phyloP scores from a whole-genome alignment of 2,113 vertebrate genomes.

The Pogona vitticeps region DNA sequence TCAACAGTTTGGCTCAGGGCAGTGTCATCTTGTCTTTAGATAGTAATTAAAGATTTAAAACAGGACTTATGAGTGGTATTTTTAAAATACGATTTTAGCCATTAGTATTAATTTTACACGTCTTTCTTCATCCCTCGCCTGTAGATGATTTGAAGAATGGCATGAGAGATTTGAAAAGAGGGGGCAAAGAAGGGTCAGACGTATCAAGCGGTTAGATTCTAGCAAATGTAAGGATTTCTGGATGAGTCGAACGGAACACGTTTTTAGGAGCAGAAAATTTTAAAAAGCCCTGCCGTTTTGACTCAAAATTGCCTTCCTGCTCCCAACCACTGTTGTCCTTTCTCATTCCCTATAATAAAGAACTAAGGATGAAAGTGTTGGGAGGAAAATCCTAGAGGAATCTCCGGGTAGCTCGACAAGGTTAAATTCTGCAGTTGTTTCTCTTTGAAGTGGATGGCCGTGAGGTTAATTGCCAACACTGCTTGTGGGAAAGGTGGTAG shows the following conservation, averaged over 20 bases:
- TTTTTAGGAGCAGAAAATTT: slow-evolving; percentile 58
- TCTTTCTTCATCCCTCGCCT: slow-evolving; percentile 67
- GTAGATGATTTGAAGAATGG: slow-evolving; percentile 69
- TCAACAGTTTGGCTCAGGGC: not conserved
- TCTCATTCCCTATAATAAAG: not conserved
- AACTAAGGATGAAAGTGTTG: slow-evolving; percentile 85
- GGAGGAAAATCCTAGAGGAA: slow-evolving; percentile 85
- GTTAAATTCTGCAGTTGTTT: slow-evolving; percentile 89
- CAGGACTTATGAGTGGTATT: slow-evolving; percentile 15
- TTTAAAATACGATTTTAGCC: slow-evolving; percentile 35
- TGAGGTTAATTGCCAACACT: slow-evolving; percentile 94
- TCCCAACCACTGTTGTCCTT: slow-evolving; percentile 76
- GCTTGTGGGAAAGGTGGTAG: slow-evolving; percentile 98
- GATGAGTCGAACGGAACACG: slow-evolving; percentile 48
- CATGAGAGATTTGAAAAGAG: slow-evolving; percentile 72
- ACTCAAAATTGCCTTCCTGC: slow-evolving; percentile 60
- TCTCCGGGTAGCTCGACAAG: slow-evolving; percentile 82
- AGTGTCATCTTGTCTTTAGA: slow-evolving; percentile 35
- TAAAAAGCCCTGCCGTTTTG: too few species aligned
- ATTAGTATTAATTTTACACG: slow-evolving; percentile 63
- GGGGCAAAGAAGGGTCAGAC: slow-evolving; percentile 70
- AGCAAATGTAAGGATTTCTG: slow-evolving; percentile 60
- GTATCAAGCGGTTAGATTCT: slow-evolving; percentile 66
- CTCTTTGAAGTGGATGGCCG: slow-evolving; percentile 91
- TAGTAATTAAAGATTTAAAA: slow-evolving; percentile 44